Conservation (phyloP, 30 jellyfish, hydroid and myxozoan species). For the Nemopilema nomurai region DNA sequence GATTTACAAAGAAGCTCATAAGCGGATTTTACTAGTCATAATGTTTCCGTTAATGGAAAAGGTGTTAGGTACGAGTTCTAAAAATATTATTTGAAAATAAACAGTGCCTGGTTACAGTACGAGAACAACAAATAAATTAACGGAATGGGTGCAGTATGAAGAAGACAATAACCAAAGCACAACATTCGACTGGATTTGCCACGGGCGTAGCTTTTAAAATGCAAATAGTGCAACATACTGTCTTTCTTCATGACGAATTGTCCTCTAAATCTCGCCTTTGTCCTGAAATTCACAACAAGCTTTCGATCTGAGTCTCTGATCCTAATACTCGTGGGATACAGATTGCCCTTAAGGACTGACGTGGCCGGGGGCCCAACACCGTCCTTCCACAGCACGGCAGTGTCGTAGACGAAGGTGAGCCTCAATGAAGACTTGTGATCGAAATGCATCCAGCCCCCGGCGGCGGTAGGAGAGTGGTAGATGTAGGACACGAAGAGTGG, state of each 20-base stretch:
- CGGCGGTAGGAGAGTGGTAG: slow-evolving; percentile 85
- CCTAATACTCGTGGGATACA: slow-evolving; percentile 86
- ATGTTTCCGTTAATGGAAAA: too few species aligned
- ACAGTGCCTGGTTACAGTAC: neutral
- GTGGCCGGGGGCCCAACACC: slow-evolving; percentile 93
- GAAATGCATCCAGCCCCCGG: slow-evolving; percentile 88
- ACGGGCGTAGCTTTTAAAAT: neutral
- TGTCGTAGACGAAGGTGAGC: slow-evolving; percentile 85
- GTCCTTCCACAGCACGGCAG: slow-evolving; percentile 94
- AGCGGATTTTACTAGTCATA: too few species aligned
- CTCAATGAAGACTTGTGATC: slow-evolving; percentile 86
- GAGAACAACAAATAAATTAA: neutral
- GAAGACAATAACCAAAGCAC: neutral
- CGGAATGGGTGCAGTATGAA: neutral
- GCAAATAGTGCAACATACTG: slow-evolving; percentile 19
- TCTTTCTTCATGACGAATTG: slow-evolving; percentile 77
- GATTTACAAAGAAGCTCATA: too few species aligned
- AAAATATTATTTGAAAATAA: too few species aligned
- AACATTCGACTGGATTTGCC: neutral
- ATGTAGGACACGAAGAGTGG: slow-evolving; percentile 93
- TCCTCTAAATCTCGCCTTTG: slow-evolving; percentile 95
- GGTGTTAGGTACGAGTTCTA: too few species aligned
- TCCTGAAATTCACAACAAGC: slow-evolving; percentile 84
- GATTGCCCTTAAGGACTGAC: slow-evolving; percentile 78
- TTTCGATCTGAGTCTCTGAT: slow-evolving; percentile 82